These are phyloP conservation scores for Xiphydria camelus DNA, from an alignment of 2,888 invertebrate genomes.

Conservation along the genomic window DNA sequence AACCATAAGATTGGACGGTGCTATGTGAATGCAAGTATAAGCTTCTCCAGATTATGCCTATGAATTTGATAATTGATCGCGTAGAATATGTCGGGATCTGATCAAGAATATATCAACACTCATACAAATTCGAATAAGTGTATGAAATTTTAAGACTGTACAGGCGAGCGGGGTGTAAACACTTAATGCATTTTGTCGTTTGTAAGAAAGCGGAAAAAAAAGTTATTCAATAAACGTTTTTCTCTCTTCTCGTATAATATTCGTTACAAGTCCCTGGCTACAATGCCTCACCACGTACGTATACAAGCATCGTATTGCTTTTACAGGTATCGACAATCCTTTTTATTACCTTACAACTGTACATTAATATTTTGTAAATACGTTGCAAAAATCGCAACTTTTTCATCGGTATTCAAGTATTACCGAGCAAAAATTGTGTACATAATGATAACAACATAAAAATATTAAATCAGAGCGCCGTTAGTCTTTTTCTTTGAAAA, in stretches of 20 bases:
- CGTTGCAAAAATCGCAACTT: slow-evolving; percentile 49
- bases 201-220: no score
- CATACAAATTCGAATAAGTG: no score
- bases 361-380: slow-evolving; percentile 45
- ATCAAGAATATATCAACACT: no score
- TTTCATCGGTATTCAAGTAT: slow-evolving; percentile 36
- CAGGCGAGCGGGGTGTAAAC: no score
- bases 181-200: no score
- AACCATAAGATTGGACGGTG: slow-evolving; percentile 64
- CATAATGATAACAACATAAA: slow-evolving; percentile 42
- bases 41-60: slow-evolving; percentile 77
- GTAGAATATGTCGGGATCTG: no score
- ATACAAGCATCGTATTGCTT: no score
- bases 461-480: slow-evolving; percentile 30
- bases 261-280: no score
- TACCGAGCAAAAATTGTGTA: slow-evolving; percentile 47
- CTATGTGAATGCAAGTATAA: slow-evolving; percentile 63
- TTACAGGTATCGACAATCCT: slow-evolving; percentile 49
- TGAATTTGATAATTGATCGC: slow-evolving; percentile 68
- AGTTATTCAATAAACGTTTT: no score
- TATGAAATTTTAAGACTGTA: no score
- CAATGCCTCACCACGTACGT: no score
- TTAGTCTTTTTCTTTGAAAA: slow-evolving; percentile 47
- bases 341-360: slow-evolving; percentile 50
- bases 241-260: no score